A percentile compares a stretch with the other conserved stretches of the same genome.
Conservation (phyloP, 2,797 vertebrate genomes). For the Xenentodon cancila region DNA sequence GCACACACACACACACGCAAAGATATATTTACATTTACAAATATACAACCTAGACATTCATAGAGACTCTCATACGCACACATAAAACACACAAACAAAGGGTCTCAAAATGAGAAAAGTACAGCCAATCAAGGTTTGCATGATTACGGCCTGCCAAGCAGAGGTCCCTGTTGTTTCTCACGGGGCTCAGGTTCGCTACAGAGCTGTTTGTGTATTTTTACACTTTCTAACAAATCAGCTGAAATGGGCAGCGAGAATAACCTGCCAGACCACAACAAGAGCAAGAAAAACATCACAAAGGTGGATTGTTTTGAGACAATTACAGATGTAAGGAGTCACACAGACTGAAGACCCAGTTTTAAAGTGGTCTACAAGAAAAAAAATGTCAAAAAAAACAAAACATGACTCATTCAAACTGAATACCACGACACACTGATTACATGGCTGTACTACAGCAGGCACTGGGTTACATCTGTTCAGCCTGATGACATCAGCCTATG, state of each 20-base stretch:
- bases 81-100: conserved; percentile 2
- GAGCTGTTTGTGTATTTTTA: not conserved
- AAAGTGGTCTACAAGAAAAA: not conserved
- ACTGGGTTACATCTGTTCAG: conserved; percentile 63
- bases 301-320: too few relatives aligned
- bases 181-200: conserved; percentile 14
- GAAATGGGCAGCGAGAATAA: too few relatives aligned
- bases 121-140: conserved; percentile 34
- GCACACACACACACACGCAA: conserved; percentile 6
- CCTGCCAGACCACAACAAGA: too few relatives aligned
- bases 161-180: conserved; percentile 8
- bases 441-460: conserved; percentile 26
- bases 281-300: too few relatives aligned
- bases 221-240: not conserved
- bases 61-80: conserved; percentile 2
- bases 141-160: conserved; percentile 31
- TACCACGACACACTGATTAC: conserved; percentile 33
- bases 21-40: too few relatives aligned
- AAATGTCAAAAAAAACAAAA: conserved; percentile 2
- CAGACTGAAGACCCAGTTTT: not conserved
- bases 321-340: not conserved
- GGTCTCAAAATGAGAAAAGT: not conserved
- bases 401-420: not conserved
- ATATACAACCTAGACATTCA: conserved; percentile 30
- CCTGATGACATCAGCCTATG: conserved; percentile 55